Evolutionary conservation across 2,113 vertebrate genomes (phyloP), one percentile per base, ranked within the genome.

Genomic region (Poeciliopsis occidentalis): DNA sequence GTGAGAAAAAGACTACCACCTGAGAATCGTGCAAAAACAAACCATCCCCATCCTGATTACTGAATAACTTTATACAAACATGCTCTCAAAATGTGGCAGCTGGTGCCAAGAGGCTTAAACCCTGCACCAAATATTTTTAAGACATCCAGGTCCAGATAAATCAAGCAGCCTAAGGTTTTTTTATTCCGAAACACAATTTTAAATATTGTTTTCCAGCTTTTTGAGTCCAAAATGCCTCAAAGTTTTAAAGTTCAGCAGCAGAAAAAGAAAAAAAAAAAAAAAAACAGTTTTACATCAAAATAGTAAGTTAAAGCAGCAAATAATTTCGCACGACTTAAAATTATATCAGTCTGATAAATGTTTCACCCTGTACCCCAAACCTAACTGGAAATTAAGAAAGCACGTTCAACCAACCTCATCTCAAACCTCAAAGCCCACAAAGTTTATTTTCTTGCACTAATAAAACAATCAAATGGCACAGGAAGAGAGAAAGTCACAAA

Each of bases 1-100:
- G 75, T 82, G 54, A 76, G 76, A 75, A 73, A 60, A 24, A 82
- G 27, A 71, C 51, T 67, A 57, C 37, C 44, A 83, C 86, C 78
- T 67, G 75, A 83, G 74, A 69, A 61, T 63, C 88, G 90, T 92
- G 90, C 91, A 91, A 88, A 91, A 74, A 60, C 75, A 73, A 2
- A 74, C 67, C 41, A 8, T 80, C 57, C 67, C 64, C 64, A 68
- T 69, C 29, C 51, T n/a, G 41, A 66, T 76, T 63, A 73, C 73
- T 83, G 19, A 47, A 47, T 19, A 80, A 34, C 37, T n/a, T 26
- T 22, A 13, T 27, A 17, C 30, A 72, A 47, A 41, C 39, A 62
- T n/a, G 22, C n/a, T 27, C 11, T 24, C 17, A 22, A 64, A 47
- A 47, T 5, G 44, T 47, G 22, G 51, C 22, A 57, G 51, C 22